A percentile compares a stretch with the other conserved stretches of the same genome.
Conservation (phyloP, 2,113 vertebrate species). For the Passer domesticus region DNA sequence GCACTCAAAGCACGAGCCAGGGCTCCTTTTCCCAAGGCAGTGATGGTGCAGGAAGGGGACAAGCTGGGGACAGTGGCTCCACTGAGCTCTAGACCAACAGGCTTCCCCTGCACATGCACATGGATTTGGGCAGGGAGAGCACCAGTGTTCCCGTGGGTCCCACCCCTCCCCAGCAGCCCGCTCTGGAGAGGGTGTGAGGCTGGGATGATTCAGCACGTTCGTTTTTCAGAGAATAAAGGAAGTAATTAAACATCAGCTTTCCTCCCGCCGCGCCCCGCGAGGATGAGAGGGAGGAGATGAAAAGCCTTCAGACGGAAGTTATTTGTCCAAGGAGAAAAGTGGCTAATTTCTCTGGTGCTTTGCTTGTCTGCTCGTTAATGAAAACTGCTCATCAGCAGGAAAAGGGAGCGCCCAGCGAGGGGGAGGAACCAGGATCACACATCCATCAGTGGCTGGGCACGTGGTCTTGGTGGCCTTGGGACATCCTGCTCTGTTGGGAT, state of each 20-base stretch:
- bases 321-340: constrained; percentile 57
- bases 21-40: fast-evolving
- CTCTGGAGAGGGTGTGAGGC: background rate
- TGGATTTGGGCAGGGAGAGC: background rate
- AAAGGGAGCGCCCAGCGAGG: background rate
- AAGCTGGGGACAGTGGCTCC: background rate
- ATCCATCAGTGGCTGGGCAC: background rate
- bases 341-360: constrained; percentile 40
- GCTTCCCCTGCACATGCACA: fast-evolving
- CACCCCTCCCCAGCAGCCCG: background rate
- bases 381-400: constrained; percentile 20
- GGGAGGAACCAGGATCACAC: background rate
- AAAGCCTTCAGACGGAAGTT: constrained; percentile 57
- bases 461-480: background rate
- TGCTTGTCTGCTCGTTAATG: background rate
- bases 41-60: background rate
- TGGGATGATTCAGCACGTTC: constrained; percentile 53
- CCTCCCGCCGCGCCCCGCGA: background rate
- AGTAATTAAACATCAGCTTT: constrained; percentile 51
- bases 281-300: constrained; percentile 41
- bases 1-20: fast-evolving
- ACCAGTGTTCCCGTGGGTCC: background rate
- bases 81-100: background rate
- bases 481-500: fast-evolving
- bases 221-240: constrained; percentile 28